phyloP scores from a whole-genome alignment of 2,888 invertebrate genomes.

The Entomobrya multifasciata region DNA sequence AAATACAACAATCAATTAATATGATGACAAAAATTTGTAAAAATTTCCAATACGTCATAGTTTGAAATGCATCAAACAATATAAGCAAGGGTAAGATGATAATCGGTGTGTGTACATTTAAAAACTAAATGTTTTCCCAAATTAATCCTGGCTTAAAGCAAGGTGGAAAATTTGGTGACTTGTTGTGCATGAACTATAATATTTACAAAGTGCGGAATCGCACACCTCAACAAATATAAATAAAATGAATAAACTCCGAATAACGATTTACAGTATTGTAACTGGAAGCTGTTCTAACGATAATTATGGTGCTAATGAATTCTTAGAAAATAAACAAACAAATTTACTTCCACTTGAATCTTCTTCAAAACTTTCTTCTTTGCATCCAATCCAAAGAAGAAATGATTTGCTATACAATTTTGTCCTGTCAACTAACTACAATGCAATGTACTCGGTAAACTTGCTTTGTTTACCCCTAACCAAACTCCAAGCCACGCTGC shows the following conservation, averaged over 20 bases:
- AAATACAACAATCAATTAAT: conserved; percentile 21
- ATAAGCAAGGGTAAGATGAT: too few species aligned
- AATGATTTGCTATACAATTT: conserved; percentile 70
- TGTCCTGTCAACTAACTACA: conserved; percentile 36
- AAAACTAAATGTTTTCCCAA: too few species aligned
- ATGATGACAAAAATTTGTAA: too few species aligned
- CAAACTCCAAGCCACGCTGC: not conserved
- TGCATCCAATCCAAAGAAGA: conserved; percentile 52
- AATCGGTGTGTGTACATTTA: too few species aligned
- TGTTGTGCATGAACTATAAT: not conserved
- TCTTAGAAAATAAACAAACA: not conserved
- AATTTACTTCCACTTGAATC: too few species aligned
- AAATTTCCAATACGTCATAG: too few species aligned
- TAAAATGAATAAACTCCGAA: conserved; percentile 14
- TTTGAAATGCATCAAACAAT: too few species aligned
- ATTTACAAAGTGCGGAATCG: not conserved
- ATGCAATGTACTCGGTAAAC: too few species aligned
- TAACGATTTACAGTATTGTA: not conserved
- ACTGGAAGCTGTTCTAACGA: not conserved
- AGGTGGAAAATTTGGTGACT: not conserved
- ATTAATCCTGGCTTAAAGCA: too few species aligned
- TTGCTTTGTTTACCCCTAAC: too few species aligned
- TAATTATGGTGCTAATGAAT: not conserved
- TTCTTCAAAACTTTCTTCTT: not conserved
- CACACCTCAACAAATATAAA: not conserved